Evolutionary conservation across 2,888 invertebrate species (phyloP).

Genomic region (Pristionchus mayeri): DNA sequence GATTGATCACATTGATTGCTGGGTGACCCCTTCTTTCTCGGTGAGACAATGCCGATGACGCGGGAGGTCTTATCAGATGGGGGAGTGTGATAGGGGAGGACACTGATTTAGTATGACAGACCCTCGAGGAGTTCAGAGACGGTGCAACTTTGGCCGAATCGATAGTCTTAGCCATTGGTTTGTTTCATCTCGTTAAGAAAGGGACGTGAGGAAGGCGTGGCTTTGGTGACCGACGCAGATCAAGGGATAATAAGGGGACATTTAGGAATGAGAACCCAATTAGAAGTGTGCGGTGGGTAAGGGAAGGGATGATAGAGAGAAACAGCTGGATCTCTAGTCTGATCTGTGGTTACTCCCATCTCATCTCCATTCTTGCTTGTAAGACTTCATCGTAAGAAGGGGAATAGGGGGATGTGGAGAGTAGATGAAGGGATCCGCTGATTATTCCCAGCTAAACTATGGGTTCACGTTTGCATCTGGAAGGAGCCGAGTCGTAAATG

Average conservation of each 20-base stretch:
- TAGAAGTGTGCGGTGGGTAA: constrained; percentile 14
- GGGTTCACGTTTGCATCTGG: not conserved
- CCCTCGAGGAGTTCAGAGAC: not conserved
- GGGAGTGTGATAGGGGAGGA: not conserved
- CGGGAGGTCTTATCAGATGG: constrained; percentile 23
- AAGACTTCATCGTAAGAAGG: not conserved
- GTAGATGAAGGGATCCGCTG: not conserved
- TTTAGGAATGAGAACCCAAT: not conserved
- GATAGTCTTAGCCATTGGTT: not conserved
- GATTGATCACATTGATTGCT: not conserved
- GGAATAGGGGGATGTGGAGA: not conserved
- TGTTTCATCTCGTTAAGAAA: no score
- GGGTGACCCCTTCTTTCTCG: not conserved
- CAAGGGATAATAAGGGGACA: not conserved
- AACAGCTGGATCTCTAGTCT: not conserved
- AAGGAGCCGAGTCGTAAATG: not conserved
- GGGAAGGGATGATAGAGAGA: not conserved
- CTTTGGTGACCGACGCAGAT: not conserved
- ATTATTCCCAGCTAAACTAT: not conserved
- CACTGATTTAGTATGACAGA: constrained; percentile 11
- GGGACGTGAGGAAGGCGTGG: not conserved
- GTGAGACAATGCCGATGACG: not conserved
- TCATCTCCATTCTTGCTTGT: not conserved
- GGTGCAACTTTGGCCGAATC: not conserved
- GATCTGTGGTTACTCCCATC: not conserved